phyloP scores from a whole-genome alignment of 2,797 vertebrate genomes.

The Mormyrops attenuatus region DNA sequence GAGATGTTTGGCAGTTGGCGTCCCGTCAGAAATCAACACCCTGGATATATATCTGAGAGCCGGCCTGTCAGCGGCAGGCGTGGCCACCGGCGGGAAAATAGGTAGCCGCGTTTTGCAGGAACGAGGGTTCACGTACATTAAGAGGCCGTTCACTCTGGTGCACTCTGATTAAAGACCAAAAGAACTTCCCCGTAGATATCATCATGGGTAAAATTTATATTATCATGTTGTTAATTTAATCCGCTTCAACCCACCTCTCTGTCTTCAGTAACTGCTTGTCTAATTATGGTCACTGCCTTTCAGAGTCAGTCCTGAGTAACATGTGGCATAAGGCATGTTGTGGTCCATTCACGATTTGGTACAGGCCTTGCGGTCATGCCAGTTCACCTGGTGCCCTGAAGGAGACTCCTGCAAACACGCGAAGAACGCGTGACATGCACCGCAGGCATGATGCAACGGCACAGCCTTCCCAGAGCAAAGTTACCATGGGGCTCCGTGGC shows the following conservation, averaged over 20 bases:
- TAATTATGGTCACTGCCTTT: neutral
- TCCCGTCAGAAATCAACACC: conserved; percentile 73
- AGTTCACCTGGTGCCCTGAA: neutral
- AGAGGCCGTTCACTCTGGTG: neutral
- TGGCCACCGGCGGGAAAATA: conserved; percentile 43
- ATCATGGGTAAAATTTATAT: neutral
- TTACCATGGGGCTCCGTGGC: neutral
- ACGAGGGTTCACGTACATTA: neutral
- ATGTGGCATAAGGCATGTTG: neutral
- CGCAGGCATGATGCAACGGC: neutral
- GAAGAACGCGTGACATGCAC: neutral
- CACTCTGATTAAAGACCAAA: neutral
- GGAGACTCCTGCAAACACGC: neutral
- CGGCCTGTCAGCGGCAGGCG: conserved; percentile 43
- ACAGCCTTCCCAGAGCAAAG: neutral
- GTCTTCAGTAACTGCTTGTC: neutral
- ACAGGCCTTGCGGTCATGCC: neutral
- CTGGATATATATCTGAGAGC: conserved; percentile 62
- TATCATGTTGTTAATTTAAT: neutral
- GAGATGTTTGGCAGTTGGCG: conserved; percentile 57
- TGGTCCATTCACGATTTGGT: neutral
- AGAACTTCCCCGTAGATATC: neutral
- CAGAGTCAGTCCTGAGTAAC: neutral
- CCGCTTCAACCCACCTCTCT: neutral
- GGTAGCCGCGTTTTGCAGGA: conserved; percentile 24